phyloP scores from a whole-genome alignment of 2,888 invertebrate genomes.

The Ochropleura plecta region DNA sequence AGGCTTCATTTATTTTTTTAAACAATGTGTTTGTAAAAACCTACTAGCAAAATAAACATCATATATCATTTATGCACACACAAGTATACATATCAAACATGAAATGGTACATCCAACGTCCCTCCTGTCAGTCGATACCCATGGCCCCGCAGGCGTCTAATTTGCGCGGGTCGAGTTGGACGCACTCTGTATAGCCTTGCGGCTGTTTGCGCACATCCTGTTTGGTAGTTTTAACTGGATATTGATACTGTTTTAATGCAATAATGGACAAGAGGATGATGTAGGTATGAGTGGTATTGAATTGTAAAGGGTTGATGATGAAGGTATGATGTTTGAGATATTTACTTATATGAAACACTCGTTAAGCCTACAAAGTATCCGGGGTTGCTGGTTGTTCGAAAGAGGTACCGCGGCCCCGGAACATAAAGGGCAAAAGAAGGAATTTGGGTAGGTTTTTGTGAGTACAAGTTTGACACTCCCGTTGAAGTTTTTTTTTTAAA shows the following conservation, averaged over 20 bases:
- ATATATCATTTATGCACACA: not conserved
- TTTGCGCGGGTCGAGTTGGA: slow-evolving; percentile 31
- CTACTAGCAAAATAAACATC: not conserved
- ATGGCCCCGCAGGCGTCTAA: slow-evolving; percentile 40
- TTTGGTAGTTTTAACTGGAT: slow-evolving; percentile 33
- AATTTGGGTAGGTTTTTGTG: no score
- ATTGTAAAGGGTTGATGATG: not conserved
- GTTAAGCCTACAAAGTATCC: no score
- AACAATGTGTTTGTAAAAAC: no score
- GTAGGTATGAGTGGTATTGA: not conserved
- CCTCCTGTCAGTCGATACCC: slow-evolving; percentile 28
- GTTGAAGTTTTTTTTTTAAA: no score
- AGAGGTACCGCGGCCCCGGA: no score
- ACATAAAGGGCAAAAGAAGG: no score
- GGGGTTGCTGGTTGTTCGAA: no score
- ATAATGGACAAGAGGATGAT: slow-evolving; percentile 27
- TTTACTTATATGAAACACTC: not conserved
- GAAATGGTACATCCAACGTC: slow-evolving; percentile 21
- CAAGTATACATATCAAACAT: not conserved
- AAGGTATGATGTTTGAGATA: not conserved
- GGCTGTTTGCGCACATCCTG: slow-evolving; percentile 32
- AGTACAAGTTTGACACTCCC: no score
- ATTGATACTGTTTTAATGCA: slow-evolving; percentile 33
- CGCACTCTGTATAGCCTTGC: slow-evolving; percentile 17
- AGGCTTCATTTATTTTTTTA: no score